phyloP scores from a whole-genome alignment of 2,888 invertebrate species.

The Galeopsomyia nigrocyanea region DNA sequence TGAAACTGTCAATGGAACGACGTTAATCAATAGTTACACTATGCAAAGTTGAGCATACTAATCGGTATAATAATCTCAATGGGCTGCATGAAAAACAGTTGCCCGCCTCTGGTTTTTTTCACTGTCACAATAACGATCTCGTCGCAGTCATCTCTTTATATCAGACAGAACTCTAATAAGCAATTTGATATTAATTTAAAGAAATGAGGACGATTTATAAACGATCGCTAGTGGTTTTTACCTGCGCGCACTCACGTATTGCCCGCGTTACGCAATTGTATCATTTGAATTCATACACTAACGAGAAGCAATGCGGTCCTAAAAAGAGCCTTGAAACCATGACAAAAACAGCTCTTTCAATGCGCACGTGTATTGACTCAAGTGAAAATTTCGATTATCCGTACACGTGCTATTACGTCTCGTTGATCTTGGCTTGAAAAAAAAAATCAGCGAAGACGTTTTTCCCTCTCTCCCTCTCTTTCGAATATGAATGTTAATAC shows the following conservation, averaged over 20 bases:
- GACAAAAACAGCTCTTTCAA: background rate
- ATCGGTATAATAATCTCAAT: background rate
- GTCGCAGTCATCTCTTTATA: too few relatives aligned
- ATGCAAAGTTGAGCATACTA: background rate
- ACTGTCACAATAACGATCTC: too few relatives aligned
- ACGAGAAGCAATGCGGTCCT: background rate
- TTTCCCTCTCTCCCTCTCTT: too few relatives aligned
- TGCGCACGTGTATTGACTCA: conserved; percentile 28
- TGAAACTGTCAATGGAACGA: background rate
- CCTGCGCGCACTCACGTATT: background rate
- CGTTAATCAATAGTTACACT: conserved; percentile 11
- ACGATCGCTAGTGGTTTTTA: background rate
- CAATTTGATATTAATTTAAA: background rate
- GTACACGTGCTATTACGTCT: too few relatives aligned
- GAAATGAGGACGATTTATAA: conserved; percentile 8
- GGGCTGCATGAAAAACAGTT: background rate
- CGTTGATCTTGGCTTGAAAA: too few relatives aligned
- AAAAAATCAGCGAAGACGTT: too few relatives aligned
- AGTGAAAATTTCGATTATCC: conserved; percentile 30
- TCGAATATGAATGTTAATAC: too few relatives aligned
- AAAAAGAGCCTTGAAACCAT: conserved; percentile 14
- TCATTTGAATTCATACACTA: background rate
- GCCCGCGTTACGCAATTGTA: conserved; percentile 20
- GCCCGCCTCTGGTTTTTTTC: conserved; percentile 7
- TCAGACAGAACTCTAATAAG: background rate